A percentile compares a stretch with the other conserved stretches of the same genome.
These are phyloP conservation scores for Mesoclemmys tuberculata DNA, from an alignment of 2,113 vertebrate genomes.

Conservation along the genomic window DNA sequence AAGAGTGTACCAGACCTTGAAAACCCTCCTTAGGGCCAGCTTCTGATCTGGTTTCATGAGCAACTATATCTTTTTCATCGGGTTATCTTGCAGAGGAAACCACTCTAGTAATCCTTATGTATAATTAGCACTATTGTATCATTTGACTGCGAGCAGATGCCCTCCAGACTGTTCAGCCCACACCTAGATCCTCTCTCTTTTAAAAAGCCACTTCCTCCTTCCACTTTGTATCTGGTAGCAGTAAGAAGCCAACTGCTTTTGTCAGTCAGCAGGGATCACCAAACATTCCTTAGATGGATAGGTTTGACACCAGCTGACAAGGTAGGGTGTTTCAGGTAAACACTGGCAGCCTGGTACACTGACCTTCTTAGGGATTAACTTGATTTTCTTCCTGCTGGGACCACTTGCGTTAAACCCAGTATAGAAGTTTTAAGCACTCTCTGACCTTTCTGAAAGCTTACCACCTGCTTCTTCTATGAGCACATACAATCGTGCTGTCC, in stretches of 20 bases:
- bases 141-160: not conserved
- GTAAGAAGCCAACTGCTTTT: not conserved
- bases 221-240: rapidly evolving
- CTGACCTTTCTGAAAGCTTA: not conserved
- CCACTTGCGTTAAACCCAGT: not conserved
- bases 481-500: not conserved
- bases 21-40: not conserved
- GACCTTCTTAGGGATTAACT: not conserved
- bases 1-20: not conserved
- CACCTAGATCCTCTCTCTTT: not conserved
- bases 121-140: not conserved
- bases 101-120: not conserved
- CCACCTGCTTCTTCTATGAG: not conserved
- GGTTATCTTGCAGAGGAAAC: not conserved
- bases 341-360: not conserved
- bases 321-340: not conserved
- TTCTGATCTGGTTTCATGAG: not conserved
- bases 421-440: not conserved
- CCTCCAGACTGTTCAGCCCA: not conserved
- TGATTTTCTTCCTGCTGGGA: not conserved
- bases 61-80: not conserved
- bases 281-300: not conserved
- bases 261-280: not conserved
- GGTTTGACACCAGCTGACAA: not conserved
- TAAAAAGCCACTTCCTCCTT: not conserved